These are phyloP conservation scores for Whitmania pigra DNA, from an alignment of 1,140 invertebrate genomes.

Conservation along the genomic window DNA sequence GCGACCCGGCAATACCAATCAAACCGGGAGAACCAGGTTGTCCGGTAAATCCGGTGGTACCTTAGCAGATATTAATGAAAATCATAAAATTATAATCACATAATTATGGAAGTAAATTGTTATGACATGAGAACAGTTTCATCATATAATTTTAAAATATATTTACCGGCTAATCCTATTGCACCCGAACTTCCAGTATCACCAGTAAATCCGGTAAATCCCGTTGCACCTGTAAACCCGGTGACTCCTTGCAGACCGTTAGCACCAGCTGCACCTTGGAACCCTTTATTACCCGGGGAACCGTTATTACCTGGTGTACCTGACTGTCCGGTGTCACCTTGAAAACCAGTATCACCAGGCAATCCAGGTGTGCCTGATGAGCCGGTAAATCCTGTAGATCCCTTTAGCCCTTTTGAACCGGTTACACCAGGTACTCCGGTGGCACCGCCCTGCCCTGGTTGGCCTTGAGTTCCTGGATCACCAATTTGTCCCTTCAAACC, in stretches of 20 bases:
- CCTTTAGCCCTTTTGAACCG: background rate
- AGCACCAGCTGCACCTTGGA: background rate
- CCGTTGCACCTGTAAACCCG: constrained; percentile 7
- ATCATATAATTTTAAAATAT: no score
- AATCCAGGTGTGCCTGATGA: constrained; percentile 1
- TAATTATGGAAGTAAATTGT: no score
- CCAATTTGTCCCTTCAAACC: background rate
- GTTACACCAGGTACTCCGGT: background rate
- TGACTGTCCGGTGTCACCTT: background rate
- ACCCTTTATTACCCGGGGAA: background rate
- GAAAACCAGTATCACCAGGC: background rate
- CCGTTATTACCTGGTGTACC: background rate
- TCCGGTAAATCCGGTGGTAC: background rate
- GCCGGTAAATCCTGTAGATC: background rate
- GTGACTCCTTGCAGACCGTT: background rate
- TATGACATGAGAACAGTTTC: no score
- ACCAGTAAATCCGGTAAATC: background rate
- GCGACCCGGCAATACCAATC: background rate
- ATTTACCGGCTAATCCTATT: background rate
- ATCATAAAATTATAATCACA: no score
- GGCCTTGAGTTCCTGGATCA: background rate
- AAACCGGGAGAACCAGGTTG: background rate
- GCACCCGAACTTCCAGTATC: constrained; percentile 3
- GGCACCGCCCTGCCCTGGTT: background rate
- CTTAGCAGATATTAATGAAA: background rate